phyloP scores from a whole-genome alignment of 2,113 vertebrate genomes.

The Oenanthe melanoleuca region DNA sequence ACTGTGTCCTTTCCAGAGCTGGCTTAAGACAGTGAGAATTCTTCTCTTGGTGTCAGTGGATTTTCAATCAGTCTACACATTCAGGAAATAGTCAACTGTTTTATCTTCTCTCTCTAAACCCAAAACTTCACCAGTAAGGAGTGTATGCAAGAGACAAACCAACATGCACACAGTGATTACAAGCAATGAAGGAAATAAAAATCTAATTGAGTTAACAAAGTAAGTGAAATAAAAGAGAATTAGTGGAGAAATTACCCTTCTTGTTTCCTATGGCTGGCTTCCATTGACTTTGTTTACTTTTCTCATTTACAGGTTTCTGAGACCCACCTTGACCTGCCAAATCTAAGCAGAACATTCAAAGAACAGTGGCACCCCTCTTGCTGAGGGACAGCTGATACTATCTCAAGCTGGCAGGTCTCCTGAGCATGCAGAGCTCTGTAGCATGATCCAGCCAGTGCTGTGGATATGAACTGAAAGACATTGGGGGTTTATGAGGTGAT shows the following conservation, averaged over 20 bases:
- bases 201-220: not conserved
- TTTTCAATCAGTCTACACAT: not conserved
- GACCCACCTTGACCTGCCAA: not conserved
- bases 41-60: not conserved
- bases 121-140: not conserved
- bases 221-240: not conserved
- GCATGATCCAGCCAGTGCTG: not conserved
- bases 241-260: not conserved
- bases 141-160: not conserved
- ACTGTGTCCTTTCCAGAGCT: not conserved
- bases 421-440: not conserved
- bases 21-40: not conserved
- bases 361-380: fast-evolving
- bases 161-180: fast-evolving
- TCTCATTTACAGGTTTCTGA: not conserved
- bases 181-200: not conserved
- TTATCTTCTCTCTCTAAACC: not conserved
- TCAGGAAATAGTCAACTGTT: not conserved
- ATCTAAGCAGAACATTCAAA: not conserved
- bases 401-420: not conserved
- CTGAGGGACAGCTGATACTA: too few species aligned
- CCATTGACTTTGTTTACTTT: not conserved
- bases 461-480: not conserved
- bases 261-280: not conserved
- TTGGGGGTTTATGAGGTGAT: not conserved